Percentiles rank a stretch among this genome's conserved stretches.
These are phyloP conservation scores for Mionectes macconnelli DNA, from an alignment of 2,113 vertebrate species.

Conservation along the genomic window DNA sequence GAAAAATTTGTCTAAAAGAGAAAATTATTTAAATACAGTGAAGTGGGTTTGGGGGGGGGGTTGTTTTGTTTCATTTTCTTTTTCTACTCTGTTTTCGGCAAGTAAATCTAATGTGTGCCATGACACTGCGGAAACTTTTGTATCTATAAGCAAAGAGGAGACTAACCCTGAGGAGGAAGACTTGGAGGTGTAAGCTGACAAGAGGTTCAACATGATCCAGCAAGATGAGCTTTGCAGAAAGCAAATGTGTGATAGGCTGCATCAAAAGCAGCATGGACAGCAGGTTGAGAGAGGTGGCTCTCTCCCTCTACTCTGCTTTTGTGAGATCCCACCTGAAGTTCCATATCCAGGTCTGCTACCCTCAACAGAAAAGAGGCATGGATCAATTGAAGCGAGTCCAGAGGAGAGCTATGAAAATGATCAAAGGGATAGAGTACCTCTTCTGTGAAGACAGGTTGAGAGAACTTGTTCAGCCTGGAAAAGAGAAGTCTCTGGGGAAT, in stretches of 20 bases:
- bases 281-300: background rate
- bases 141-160: background rate
- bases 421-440: background rate
- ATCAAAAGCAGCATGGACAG: background rate
- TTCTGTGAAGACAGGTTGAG: background rate
- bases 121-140: background rate
- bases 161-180: background rate
- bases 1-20: background rate
- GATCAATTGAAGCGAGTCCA: background rate
- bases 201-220: background rate
- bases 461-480: background rate
- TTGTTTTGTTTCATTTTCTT: too few relatives aligned
- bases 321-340: background rate
- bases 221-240: background rate
- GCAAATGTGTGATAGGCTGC: background rate
- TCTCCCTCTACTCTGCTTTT: background rate
- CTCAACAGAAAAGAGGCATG: background rate
- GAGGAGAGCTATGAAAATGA: background rate
- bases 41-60: fast-evolving
- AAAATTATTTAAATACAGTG: background rate
- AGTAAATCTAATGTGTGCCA: background rate
- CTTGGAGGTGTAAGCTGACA: background rate
- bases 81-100: background rate
- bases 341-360: background rate
- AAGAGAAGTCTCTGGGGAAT: background rate